Evolutionary conservation across 1,140 invertebrate species (phyloP).

Genomic region (Oreohelix idahoensis): DNA sequence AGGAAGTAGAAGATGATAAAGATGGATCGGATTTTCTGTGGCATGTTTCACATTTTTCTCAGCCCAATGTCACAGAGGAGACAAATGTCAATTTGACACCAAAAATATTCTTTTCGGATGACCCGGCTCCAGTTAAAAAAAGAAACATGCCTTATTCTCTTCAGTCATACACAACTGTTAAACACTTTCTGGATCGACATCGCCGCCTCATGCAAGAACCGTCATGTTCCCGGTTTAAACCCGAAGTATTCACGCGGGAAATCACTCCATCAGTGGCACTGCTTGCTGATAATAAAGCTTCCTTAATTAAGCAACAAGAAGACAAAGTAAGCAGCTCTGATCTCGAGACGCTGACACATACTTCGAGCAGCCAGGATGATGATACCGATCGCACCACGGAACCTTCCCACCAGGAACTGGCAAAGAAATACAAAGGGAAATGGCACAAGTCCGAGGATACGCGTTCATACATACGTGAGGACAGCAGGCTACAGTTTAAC

Average conservation of each 20-base stretch:
- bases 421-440: neutral
- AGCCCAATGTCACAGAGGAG: neutral
- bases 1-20: neutral
- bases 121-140: neutral
- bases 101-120: neutral
- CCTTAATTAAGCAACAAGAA: neutral
- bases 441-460: neutral
- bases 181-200: constrained; percentile 29
- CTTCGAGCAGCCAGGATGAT: neutral
- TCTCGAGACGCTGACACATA: too few relatives aligned
- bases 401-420: neutral
- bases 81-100: neutral
- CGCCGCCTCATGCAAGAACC: neutral
- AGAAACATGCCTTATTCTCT: neutral
- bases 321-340: neutral
- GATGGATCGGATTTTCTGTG: neutral
- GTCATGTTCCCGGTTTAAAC: neutral
- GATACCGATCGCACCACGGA: neutral
- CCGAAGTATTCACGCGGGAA: neutral
- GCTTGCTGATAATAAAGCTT: neutral
- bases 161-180: neutral
- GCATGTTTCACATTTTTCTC: neutral
- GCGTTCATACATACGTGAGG: too few relatives aligned
- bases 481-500: too few relatives aligned
- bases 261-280: neutral